Conservation (phyloP, 2,888 invertebrate species). For the Enoplolaimus lenunculus region DNA sequence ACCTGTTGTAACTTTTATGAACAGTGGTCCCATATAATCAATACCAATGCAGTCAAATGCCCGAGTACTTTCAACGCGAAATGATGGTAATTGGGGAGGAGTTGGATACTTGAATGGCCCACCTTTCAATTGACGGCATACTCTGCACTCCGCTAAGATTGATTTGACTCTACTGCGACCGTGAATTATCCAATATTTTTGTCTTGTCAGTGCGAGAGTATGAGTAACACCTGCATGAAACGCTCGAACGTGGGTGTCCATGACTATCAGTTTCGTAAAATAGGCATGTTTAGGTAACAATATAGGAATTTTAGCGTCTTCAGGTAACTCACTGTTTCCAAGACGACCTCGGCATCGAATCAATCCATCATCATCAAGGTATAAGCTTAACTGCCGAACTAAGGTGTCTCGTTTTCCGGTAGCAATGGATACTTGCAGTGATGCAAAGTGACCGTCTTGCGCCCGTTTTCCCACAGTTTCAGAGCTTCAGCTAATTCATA, state of each 20-base stretch:
- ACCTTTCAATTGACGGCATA: not conserved
- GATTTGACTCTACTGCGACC: conserved; percentile 1
- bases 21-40: conserved; percentile 14
- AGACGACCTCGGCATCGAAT: conserved; percentile 12
- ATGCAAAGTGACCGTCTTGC: not conserved
- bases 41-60: conserved; percentile 11
- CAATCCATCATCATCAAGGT: not conserved
- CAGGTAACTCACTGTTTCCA: not conserved
- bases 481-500: not conserved
- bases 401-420: not conserved
- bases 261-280: not conserved
- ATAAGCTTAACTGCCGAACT: not conserved
- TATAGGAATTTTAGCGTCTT: conserved; percentile 5
- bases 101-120: not conserved
- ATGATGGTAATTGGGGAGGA: not conserved
- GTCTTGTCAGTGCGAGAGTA: not conserved
- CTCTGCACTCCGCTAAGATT: not conserved
- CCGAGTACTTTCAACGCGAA: not conserved
- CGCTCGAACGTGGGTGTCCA: not conserved
- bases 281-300: not conserved
- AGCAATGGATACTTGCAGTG: not conserved
- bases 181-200: conserved; percentile 5
- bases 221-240: conserved; percentile 3
- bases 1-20: not conserved
- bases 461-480: not conserved